Base-by-base conservation (phyloP, 2,113 vertebrate species). In the Falcunculus frontatus region DNA sequence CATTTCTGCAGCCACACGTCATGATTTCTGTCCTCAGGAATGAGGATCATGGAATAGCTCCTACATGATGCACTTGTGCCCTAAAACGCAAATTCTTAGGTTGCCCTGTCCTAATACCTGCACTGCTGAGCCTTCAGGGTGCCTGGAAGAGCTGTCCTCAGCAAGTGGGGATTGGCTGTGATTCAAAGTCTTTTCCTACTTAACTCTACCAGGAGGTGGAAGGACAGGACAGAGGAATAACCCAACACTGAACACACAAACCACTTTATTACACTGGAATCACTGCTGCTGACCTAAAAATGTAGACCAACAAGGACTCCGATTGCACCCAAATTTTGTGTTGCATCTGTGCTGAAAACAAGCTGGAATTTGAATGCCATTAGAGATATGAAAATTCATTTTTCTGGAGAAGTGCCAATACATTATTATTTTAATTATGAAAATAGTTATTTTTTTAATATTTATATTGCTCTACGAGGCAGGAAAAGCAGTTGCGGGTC, bases 171-270 rank as follows among this genome's bases (percentile, higher is more conserved):
- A 30, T 11, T 27, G n/a, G 19, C 13, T 41, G 5, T 23, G 11
- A 13, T 4, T 11, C 14, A 35, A 64, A 65, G 10, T 4, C 7
- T 55, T 56, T 53, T 75, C 30, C 39, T 67, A 0, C 33, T 30
- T 9, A 29, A 20, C 11, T 56, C 20, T 0, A 0, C 1, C 1
- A 56, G 52, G 15, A 44, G 4, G 47, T 21, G 8, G 13, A 12
- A 68, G 59, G 49, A 53, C 42, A 15, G 20, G 13, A 32, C 42
- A 67, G 39, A 82, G 37, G 37, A 70, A 44, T 11, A 74, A 30
- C 12, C 32, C 42, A 82, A 13, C 15, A 49, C 1, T 50, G 16
- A 4, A 4, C 25, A n/a, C 25, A 33, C 10, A n/a, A 37, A 77
- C 29, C 12, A 19, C 10, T 69, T 13, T 26, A 37, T 10, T 26